A percentile compares a stretch with the other conserved stretches of the same genome.
Conservation (phyloP, 2,113 vertebrate genomes). For the Albula glossodonta region DNA sequence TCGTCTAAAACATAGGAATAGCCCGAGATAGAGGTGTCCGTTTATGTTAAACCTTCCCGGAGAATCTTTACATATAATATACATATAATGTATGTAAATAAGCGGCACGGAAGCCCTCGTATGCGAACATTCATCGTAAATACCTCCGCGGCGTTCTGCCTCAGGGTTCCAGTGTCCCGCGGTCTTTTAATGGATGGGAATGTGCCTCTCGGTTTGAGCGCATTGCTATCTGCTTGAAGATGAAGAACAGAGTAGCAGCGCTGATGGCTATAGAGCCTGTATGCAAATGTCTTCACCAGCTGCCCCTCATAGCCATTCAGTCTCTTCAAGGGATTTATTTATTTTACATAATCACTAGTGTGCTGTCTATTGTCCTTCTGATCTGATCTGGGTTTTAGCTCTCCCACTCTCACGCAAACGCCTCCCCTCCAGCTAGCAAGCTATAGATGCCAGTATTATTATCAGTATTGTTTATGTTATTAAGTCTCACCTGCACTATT, state of each 20-base stretch:
- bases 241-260: background rate
- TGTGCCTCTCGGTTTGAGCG: background rate
- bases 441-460: conserved; percentile 9
- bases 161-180: conserved; percentile 29
- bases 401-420: background rate
- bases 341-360: conserved; percentile 24
- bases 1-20: conserved; percentile 27
- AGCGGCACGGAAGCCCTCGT: conserved; percentile 43
- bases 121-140: conserved; percentile 47
- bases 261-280: background rate
- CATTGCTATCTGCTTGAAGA: background rate
- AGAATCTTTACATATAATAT: conserved; percentile 25
- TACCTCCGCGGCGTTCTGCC: conserved; percentile 22
- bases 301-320: conserved; percentile 12
- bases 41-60: conserved; percentile 37
- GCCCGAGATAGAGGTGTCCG: conserved; percentile 43
- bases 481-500: conserved; percentile 6
- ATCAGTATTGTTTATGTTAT: conserved; percentile 21
- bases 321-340: conserved; percentile 11
- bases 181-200: conserved; percentile 39
- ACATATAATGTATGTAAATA: conserved; percentile 62
- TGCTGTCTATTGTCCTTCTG: conserved; percentile 4
- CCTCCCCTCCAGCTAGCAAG: background rate
- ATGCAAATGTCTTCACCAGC: conserved; percentile 47
- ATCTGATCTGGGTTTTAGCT: conserved; percentile 33